Evolutionary conservation across 2,797 vertebrate genomes (phyloP).

Genomic region (Staurois parvus): DNA sequence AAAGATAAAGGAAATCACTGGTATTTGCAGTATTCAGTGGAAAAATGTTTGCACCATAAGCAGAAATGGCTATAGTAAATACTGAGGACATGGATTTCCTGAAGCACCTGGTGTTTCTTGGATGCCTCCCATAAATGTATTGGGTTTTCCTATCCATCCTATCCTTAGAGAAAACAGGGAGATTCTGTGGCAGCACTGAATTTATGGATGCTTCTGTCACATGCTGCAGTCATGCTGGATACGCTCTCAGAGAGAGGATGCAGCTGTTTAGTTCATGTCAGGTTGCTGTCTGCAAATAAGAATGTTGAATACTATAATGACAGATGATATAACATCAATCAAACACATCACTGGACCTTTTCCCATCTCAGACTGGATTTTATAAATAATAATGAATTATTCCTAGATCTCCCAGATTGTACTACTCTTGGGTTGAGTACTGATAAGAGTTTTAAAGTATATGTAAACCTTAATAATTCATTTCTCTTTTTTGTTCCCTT

Average conservation of each 20-base stretch:
- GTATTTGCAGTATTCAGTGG: constrained; percentile 6
- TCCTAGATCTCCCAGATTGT: no score
- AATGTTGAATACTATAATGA: constrained; percentile 19
- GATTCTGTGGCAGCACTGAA: constrained; percentile 34
- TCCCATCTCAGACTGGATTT: background rate
- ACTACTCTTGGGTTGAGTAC: no score
- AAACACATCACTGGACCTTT: background rate
- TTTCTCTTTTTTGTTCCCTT: no score
- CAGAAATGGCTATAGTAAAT: constrained; percentile 5
- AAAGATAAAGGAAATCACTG: background rate
- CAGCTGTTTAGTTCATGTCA: constrained; percentile 55
- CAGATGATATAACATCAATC: constrained; percentile 21
- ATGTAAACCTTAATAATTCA: no score
- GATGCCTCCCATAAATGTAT: constrained; percentile 46
- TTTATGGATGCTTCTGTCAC: constrained; percentile 30
- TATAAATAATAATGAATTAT: background rate
- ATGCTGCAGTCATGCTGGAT: constrained; percentile 35
- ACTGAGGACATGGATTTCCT: constrained; percentile 8
- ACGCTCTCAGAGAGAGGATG: constrained; percentile 19
- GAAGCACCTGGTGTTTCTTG: constrained; percentile 33
- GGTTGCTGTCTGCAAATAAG: constrained; percentile 37
- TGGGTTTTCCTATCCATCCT: constrained; percentile 33
- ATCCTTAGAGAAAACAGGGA: constrained; percentile 37
- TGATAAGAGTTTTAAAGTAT: no score
- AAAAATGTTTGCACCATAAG: background rate